phyloP scores from a whole-genome alignment of 2,888 invertebrate genomes.

The Linnaemya vulpina region DNA sequence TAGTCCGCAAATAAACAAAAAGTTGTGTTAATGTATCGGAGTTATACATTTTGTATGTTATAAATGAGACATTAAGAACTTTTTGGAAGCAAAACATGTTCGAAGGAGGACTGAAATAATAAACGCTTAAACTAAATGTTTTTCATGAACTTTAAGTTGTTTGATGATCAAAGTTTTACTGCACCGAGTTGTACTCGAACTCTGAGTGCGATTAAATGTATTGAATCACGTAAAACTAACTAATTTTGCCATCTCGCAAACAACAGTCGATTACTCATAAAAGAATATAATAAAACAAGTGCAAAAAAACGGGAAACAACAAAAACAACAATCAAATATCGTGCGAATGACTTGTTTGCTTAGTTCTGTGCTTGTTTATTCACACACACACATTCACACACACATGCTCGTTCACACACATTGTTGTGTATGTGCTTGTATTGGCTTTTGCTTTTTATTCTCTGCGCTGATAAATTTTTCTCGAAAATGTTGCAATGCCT shows the following conservation, averaged over 20 bases:
- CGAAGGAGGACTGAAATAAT: not conserved
- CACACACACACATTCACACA: not conserved
- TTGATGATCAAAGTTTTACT: constrained; percentile 46
- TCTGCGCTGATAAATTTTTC: constrained; percentile 48
- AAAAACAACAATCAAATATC: constrained; percentile 29
- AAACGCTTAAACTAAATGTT: constrained; percentile 22
- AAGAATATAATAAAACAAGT: constrained; percentile 38
- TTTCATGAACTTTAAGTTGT: constrained; percentile 17
- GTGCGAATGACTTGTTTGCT: not conserved
- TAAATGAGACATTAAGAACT: not conserved
- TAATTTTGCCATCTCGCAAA: constrained; percentile 66
- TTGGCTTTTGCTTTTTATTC: constrained; percentile 14
- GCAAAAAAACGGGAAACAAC: constrained; percentile 43
- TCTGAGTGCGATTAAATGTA: constrained; percentile 52
- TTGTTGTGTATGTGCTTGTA: too few relatives aligned
- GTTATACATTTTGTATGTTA: not conserved
- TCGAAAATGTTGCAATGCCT: constrained; percentile 73
- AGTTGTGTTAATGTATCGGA: not conserved
- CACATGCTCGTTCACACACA: not conserved
- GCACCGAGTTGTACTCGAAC: constrained; percentile 31
- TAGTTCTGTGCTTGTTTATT: not conserved
- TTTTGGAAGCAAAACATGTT: constrained; percentile 16
- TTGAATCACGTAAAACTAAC: constrained; percentile 69
- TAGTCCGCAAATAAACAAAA: not conserved
- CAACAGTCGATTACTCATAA: constrained; percentile 65